Conservation (phyloP, 2,797 vertebrate genomes). For the Notolabrus celidotus region DNA sequence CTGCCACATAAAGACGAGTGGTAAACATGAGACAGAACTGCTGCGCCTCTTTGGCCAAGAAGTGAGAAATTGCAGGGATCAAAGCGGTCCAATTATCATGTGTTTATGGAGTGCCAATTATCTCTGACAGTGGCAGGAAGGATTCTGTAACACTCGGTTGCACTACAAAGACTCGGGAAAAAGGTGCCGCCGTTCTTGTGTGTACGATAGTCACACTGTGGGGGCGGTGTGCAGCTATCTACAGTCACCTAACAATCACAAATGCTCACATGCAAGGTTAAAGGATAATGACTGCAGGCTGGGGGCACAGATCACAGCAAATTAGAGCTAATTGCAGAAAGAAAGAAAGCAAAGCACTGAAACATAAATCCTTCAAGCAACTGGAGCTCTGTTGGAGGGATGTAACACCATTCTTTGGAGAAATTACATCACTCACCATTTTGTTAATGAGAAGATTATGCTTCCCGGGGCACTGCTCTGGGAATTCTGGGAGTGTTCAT, state of each 20-base stretch:
- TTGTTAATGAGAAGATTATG: slow-evolving; percentile 65
- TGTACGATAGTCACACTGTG: slow-evolving; percentile 52
- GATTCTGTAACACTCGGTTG: slow-evolving; percentile 67
- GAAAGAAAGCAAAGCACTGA: slow-evolving; percentile 28
- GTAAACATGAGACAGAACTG: slow-evolving; percentile 75
- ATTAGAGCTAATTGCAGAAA: slow-evolving; percentile 65
- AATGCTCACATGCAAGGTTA: slow-evolving; percentile 53
- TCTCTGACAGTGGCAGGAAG: slow-evolving; percentile 79
- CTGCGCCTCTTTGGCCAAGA: slow-evolving; percentile 74
- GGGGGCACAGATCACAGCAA: slow-evolving; percentile 52
- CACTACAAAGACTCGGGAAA: slow-evolving; percentile 70
- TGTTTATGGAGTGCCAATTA: slow-evolving; percentile 84
- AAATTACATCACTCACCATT: slow-evolving; percentile 66
- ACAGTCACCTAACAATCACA: slow-evolving; percentile 58
- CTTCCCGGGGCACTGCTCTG: slow-evolving; percentile 42
- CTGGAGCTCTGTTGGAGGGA: slow-evolving; percentile 45
- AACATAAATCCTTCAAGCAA: slow-evolving; percentile 39
- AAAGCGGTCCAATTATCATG: slow-evolving; percentile 84
- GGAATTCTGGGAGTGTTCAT: slow-evolving; percentile 43
- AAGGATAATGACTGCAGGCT: slow-evolving; percentile 34
- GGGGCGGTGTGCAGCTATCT: slow-evolving; percentile 50
- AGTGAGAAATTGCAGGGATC: slow-evolving; percentile 81
- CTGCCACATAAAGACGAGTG: slow-evolving; percentile 74
- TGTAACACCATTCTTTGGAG: slow-evolving; percentile 46
- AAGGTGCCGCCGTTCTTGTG: slow-evolving; percentile 63